Percentiles rank a stretch among this genome's conserved stretches.
These are phyloP conservation scores for Drosophila grimshawi DNA, from an alignment of 1,140 invertebrate species.

Conservation along the genomic window DNA sequence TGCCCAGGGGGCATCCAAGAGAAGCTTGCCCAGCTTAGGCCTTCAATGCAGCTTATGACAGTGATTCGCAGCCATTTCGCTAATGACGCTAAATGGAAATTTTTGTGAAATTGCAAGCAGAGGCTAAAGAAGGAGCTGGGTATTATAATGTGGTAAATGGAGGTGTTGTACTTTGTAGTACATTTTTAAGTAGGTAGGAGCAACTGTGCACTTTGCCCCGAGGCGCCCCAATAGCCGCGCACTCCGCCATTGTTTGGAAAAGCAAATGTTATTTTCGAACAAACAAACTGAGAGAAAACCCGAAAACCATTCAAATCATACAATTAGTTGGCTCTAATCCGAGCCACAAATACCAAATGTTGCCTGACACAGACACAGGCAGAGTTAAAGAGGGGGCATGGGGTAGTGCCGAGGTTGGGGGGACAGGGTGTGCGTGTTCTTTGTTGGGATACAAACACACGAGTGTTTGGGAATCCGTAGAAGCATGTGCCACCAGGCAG, in stretches of 20 bases:
- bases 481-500: conserved; percentile 20
- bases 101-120: conserved; percentile 21
- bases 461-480: conserved; percentile 34
- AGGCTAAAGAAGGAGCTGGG: background rate
- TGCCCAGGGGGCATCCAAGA: conserved; percentile 4
- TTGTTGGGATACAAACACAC: conserved; percentile 54
- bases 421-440: conserved; percentile 21
- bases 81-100: conserved; percentile 62
- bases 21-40: conserved; percentile 17
- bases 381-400: background rate
- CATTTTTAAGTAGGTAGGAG: background rate
- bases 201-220: background rate
- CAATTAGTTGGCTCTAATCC: conserved; percentile 81
- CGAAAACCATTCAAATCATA: conserved; percentile 80
- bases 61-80: conserved; percentile 21
- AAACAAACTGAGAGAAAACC: conserved; percentile 66
- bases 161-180: background rate
- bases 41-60: conserved; percentile 40
- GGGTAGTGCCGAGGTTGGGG: background rate
- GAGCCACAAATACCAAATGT: conserved; percentile 66
- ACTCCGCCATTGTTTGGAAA: conserved; percentile 55
- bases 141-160: background rate
- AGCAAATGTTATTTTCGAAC: conserved; percentile 78
- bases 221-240: background rate
- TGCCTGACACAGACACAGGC: background rate